A percentile compares a stretch with the other conserved stretches of the same genome.
These are phyloP conservation scores for Siniperca obscura DNA, from an alignment of 2,797 vertebrate genomes.

Conservation along the genomic window DNA sequence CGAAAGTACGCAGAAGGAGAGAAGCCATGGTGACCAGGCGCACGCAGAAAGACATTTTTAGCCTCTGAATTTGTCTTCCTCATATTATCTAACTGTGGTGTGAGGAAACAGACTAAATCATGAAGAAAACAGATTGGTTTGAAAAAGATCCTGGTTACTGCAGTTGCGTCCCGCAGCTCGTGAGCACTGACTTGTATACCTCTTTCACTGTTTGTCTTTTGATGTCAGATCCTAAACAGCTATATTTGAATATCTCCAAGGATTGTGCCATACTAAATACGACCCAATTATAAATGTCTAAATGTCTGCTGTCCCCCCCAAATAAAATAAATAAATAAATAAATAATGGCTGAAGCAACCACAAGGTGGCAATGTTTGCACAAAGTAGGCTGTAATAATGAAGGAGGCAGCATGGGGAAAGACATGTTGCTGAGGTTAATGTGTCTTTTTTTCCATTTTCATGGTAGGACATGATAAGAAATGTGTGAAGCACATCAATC, in stretches of 20 bases:
- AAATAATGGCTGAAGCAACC: conserved; percentile 78
- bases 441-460: conserved; percentile 48
- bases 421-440: conserved; percentile 74
- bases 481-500: conserved; percentile 51
- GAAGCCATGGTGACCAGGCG: conserved; percentile 36
- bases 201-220: conserved; percentile 23
- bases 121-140: conserved; percentile 36
- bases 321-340: conserved; percentile 67
- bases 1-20: conserved; percentile 44
- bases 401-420: conserved; percentile 80
- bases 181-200: conserved; percentile 32
- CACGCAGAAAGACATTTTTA: conserved; percentile 32
- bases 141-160: conserved; percentile 45
- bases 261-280: conserved; percentile 56
- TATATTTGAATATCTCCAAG: conserved; percentile 46
- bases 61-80: conserved; percentile 26
- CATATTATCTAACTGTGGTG: conserved; percentile 25
- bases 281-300: conserved; percentile 74
- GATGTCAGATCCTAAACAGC: conserved; percentile 43
- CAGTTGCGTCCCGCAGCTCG: conserved; percentile 49
- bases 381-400: conserved; percentile 83
- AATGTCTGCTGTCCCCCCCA: conserved; percentile 70
- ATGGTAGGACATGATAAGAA: conserved; percentile 49
- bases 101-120: conserved; percentile 51
- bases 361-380: conserved; percentile 98